Evolutionary conservation across 2,797 vertebrate genomes (phyloP).

Genomic region (Saxicola maurus): DNA sequence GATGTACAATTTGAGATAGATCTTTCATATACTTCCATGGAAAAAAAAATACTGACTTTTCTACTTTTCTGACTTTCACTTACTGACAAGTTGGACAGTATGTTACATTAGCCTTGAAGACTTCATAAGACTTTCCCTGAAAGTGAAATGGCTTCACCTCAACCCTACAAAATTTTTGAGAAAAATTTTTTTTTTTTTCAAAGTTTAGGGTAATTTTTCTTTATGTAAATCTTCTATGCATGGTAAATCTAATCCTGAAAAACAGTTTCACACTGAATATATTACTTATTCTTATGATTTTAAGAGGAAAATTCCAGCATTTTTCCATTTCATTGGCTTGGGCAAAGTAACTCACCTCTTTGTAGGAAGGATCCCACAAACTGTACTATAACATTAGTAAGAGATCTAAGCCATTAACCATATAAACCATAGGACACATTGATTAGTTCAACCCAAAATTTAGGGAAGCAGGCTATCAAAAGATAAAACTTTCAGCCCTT

Average conservation of each 20-base stretch:
- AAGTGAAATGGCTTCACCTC: background rate
- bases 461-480: background rate
- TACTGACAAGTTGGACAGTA: background rate
- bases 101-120: background rate
- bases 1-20: background rate
- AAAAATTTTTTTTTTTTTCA: background rate
- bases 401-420: background rate
- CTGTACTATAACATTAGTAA: accelerated
- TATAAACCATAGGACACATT: background rate
- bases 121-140: background rate
- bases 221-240: background rate
- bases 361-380: background rate
- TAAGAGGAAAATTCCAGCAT: background rate
- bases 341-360: background rate
- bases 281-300: background rate
- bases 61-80: background rate
- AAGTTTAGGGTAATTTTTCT: background rate
- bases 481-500: background rate
- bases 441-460: background rate
- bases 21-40: background rate
- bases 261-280: background rate
- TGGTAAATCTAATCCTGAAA: background rate
- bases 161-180: background rate
- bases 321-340: background rate
- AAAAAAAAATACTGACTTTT: background rate